These are phyloP conservation scores for Loris lydekkerianus DNA, from an alignment of 2,797 vertebrate species.

Conservation along the genomic window DNA sequence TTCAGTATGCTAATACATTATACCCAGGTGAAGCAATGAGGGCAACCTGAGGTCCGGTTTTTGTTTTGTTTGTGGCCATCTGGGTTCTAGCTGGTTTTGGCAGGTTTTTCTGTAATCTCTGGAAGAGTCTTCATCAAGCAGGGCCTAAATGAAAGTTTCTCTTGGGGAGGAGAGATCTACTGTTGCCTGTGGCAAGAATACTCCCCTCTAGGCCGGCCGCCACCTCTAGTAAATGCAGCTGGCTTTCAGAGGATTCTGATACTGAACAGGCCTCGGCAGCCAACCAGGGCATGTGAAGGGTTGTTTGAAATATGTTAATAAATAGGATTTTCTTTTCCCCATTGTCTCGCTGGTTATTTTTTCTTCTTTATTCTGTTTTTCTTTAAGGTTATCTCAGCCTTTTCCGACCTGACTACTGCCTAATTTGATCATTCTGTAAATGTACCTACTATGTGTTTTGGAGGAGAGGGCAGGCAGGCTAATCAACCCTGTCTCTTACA, in stretches of 20 bases:
- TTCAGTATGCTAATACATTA: background rate
- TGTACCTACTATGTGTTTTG: background rate
- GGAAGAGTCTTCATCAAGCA: background rate
- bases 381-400: background rate
- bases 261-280: background rate
- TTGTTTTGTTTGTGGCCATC: background rate
- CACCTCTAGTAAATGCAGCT: background rate
- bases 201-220: background rate
- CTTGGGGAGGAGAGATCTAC: background rate
- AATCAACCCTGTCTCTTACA: background rate
- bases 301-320: background rate
- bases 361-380: background rate
- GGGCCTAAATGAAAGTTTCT: background rate
- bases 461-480: background rate
- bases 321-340: background rate
- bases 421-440: background rate
- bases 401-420: background rate
- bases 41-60: background rate
- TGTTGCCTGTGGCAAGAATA: background rate
- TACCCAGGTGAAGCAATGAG: background rate
- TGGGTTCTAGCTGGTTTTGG: background rate
- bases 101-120: background rate
- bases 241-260: background rate
- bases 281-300: background rate
- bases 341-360: constrained; percentile 10